Percentiles rank a stretch among this genome's conserved stretches.
These are phyloP conservation scores for Tetrax tetrax DNA, from an alignment of 2,113 vertebrate genomes.

Conservation along the genomic window DNA sequence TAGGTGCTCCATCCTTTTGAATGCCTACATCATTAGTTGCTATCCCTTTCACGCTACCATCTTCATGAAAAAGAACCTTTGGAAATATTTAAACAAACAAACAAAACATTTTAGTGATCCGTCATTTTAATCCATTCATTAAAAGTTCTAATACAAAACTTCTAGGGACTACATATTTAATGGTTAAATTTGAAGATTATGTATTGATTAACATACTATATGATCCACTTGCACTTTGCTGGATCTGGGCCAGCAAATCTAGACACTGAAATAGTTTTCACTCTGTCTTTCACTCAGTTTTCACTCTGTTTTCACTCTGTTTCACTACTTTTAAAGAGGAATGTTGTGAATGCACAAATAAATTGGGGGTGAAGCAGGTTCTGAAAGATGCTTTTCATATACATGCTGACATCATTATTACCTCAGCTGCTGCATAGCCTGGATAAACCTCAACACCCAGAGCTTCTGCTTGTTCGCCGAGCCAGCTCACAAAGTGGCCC, in stretches of 20 bases:
- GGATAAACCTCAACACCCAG: conserved; percentile 96
- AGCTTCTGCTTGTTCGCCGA: conserved; percentile 95
- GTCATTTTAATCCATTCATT: background rate
- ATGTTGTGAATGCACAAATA: background rate
- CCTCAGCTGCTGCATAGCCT: conserved; percentile 95
- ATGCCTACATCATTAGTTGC: conserved; percentile 97
- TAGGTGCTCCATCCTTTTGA: conserved; percentile 94
- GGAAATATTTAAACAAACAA: conserved; percentile 20
- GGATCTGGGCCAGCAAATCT: background rate
- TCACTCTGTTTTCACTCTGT: no score
- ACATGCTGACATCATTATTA: conserved; percentile 43
- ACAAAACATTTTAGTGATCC: background rate
- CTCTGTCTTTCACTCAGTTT: no score
- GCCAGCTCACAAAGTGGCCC: conserved; percentile 93
- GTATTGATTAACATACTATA: background rate
- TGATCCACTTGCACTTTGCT: background rate
- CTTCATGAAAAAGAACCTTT: conserved; percentile 94
- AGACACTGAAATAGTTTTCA: background rate
- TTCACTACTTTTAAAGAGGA: background rate
- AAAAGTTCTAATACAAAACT: background rate
- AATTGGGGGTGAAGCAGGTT: background rate
- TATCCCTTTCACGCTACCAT: conserved; percentile 96
- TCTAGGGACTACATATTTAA: background rate
- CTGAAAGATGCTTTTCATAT: no score
- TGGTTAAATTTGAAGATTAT: background rate